Percentiles rank a stretch among this genome's conserved stretches.
Evolutionary conservation across 1,140 invertebrate genomes (phyloP).

Genomic region (Hestina assimilis): DNA sequence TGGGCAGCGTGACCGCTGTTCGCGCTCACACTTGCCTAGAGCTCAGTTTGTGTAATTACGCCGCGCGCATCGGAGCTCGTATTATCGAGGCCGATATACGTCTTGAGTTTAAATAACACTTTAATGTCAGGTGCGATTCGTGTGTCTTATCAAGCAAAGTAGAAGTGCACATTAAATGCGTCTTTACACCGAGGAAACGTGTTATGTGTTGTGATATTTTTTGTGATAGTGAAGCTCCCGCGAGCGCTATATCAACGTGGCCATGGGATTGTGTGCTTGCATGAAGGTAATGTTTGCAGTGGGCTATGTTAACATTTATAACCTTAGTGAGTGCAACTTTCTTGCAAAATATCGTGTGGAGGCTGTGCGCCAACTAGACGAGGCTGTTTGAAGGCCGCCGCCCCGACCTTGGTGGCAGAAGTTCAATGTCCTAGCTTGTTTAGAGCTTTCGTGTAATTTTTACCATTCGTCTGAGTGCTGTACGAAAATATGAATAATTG

Average conservation of each 20-base stretch:
- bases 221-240: constrained; percentile 45
- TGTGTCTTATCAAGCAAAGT: constrained; percentile 63
- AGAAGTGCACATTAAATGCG: constrained; percentile 66
- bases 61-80: constrained; percentile 67
- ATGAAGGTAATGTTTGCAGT: constrained; percentile 66
- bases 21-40: constrained; percentile 26
- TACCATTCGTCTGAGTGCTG: constrained; percentile 8
- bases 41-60: constrained; percentile 56
- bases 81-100: constrained; percentile 53
- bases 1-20: constrained; percentile 38
- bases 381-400: constrained; percentile 74
- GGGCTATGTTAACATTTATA: constrained; percentile 12
- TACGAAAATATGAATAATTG: background rate
- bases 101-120: constrained; percentile 23
- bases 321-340: constrained; percentile 30
- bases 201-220: constrained; percentile 50
- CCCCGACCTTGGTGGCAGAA: constrained; percentile 69
- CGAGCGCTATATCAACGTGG: constrained; percentile 53
- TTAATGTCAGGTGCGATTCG: constrained; percentile 45
- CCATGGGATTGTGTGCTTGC: constrained; percentile 64
- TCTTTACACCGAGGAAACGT: constrained; percentile 36
- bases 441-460: constrained; percentile 56
- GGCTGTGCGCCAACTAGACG: constrained; percentile 59
- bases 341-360: constrained; percentile 46
- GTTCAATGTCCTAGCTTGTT: constrained; percentile 68